phyloP scores from a whole-genome alignment of 2,888 invertebrate genomes.

The Homarus gammarus region DNA sequence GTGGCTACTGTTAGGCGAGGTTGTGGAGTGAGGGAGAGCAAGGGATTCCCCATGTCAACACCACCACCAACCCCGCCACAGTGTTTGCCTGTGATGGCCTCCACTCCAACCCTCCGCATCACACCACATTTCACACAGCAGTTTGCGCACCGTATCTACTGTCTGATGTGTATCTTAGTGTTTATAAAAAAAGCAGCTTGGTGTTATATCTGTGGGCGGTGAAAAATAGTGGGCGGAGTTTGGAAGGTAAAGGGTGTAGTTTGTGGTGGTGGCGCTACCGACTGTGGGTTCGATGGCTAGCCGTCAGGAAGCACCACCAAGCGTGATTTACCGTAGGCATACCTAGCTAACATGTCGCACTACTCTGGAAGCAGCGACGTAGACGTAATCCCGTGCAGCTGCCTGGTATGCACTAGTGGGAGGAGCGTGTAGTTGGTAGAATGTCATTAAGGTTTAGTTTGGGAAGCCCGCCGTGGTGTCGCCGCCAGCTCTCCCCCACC shows the following conservation, averaged over 20 bases:
- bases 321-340: background rate
- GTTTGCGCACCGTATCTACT: too few relatives aligned
- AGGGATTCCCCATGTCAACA: conserved; percentile 27
- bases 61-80: background rate
- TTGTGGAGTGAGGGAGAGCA: background rate
- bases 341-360: background rate
- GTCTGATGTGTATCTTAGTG: too few relatives aligned
- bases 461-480: background rate
- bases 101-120: too few relatives aligned
- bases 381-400: background rate
- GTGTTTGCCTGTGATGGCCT: conserved; percentile 2
- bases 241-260: too few relatives aligned
- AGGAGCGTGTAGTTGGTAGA: background rate
- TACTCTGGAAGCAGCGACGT: background rate
- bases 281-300: background rate
- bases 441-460: background rate
- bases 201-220: too few relatives aligned
- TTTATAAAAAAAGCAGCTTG: too few relatives aligned
- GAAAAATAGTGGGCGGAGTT: too few relatives aligned
- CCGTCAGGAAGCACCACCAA: background rate
- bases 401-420: background rate
- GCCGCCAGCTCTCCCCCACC: conserved; percentile 3
- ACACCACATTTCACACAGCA: too few relatives aligned
- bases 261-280: too few relatives aligned
- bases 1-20: too few relatives aligned